Conservation (phyloP, 2,888 invertebrate genomes). For the Orchesella flavescens region DNA sequence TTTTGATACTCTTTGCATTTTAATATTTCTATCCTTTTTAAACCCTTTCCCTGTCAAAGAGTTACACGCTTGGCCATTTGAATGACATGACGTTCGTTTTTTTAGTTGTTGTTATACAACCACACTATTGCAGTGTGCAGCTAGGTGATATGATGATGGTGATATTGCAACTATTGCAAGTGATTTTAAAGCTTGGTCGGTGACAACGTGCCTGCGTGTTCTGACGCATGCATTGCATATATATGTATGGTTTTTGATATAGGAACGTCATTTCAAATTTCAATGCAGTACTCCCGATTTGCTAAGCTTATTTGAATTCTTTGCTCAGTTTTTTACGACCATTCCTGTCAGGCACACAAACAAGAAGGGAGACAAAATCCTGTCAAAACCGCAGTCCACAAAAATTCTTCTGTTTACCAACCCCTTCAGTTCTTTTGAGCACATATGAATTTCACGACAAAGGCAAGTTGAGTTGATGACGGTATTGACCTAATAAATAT, state of each 20-base stretch:
- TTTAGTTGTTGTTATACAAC: too few relatives aligned
- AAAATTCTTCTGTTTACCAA: slow-evolving; percentile 57
- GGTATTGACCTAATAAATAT: slow-evolving; percentile 66
- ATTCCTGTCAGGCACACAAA: slow-evolving; percentile 39
- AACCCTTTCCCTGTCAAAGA: background rate
- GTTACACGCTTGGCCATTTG: too few relatives aligned
- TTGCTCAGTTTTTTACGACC: slow-evolving; percentile 47
- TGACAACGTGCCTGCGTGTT: background rate
- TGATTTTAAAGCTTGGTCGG: too few relatives aligned
- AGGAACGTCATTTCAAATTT: too few relatives aligned
- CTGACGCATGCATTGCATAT: slow-evolving; percentile 46
- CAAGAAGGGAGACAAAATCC: slow-evolving; percentile 53
- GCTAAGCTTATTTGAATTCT: background rate
- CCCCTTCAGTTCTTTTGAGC: slow-evolving; percentile 52
- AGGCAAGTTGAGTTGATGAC: slow-evolving; percentile 58
- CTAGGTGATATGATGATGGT: too few relatives aligned
- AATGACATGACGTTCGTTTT: too few relatives aligned
- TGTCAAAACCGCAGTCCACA: slow-evolving; percentile 63
- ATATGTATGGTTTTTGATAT: too few relatives aligned
- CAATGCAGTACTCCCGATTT: too few relatives aligned
- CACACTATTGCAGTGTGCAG: too few relatives aligned
- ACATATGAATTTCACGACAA: slow-evolving; percentile 29
- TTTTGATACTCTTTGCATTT: slow-evolving; percentile 38
- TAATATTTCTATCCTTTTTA: background rate
- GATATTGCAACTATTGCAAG: too few relatives aligned